These are phyloP conservation scores for Eulemur coronatus DNA, from an alignment of 2,797 vertebrate species.

Conservation along the genomic window DNA sequence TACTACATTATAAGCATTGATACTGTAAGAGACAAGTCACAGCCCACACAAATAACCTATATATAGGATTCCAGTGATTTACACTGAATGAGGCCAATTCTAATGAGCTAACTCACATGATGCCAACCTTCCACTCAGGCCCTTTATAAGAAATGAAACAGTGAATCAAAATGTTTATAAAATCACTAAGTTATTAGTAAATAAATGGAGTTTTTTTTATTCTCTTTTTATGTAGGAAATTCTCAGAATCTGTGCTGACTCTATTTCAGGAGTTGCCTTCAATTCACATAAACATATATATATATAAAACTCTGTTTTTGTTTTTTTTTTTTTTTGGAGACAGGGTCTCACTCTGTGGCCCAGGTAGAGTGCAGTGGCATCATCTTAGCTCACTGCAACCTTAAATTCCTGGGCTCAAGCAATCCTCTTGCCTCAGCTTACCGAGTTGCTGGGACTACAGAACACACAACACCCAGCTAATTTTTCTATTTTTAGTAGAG, in stretches of 20 bases:
- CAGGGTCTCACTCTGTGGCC: no score
- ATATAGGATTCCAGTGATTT: background rate
- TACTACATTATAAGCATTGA: background rate
- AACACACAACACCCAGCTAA: no score
- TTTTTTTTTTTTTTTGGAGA: no score
- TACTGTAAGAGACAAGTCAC: background rate
- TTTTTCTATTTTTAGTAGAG: no score
- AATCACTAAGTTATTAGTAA: background rate
- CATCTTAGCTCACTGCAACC: no score
- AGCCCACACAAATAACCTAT: background rate
- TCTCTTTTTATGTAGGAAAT: background rate
- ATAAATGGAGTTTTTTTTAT: background rate
- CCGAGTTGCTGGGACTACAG: no score
- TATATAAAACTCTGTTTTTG: no score
- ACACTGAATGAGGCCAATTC: background rate
- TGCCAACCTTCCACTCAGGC: background rate
- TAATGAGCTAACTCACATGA: background rate
- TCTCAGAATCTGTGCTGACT: background rate
- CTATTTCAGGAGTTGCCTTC: background rate
- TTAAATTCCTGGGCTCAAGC: no score
- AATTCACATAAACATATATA: background rate
- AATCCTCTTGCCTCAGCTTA: no score
- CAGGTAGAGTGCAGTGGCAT: no score
- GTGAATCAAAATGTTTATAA: background rate
- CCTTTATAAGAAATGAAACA: background rate